These are phyloP conservation scores for Helicorthomorpha holstii DNA, from an alignment of 1,140 invertebrate species.

Conservation along the genomic window DNA sequence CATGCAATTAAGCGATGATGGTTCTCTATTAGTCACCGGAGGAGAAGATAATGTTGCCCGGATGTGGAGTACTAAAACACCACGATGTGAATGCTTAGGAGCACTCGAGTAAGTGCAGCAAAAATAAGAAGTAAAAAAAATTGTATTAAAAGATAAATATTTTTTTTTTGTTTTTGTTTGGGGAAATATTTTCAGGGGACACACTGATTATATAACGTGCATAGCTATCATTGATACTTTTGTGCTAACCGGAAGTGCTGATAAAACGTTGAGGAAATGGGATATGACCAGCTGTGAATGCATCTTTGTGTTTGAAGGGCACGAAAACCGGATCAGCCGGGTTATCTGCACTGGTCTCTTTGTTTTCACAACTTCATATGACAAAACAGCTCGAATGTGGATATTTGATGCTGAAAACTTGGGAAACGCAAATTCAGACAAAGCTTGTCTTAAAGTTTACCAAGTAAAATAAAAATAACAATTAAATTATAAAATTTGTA, in stretches of 20 bases:
- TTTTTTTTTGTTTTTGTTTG: neutral
- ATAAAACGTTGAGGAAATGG: slow-evolving; percentile 37
- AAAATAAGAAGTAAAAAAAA: neutral
- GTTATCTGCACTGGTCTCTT: slow-evolving; percentile 35
- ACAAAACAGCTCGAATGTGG: slow-evolving; percentile 34
- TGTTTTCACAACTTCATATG: slow-evolving; percentile 34
- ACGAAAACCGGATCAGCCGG: slow-evolving; percentile 25
- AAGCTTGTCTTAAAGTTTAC: slow-evolving; percentile 15
- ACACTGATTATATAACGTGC: slow-evolving; percentile 34
- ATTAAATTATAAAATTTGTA: neutral
- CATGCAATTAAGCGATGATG: slow-evolving; percentile 36
- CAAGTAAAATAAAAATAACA: slow-evolving; percentile 10
- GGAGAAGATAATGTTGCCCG: slow-evolving; percentile 33
- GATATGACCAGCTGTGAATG: slow-evolving; percentile 33
- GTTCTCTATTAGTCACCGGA: slow-evolving; percentile 33
- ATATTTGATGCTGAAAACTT: slow-evolving; percentile 24
- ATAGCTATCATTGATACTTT: slow-evolving; percentile 31
- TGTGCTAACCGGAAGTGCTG: slow-evolving; percentile 34
- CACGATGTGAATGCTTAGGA: slow-evolving; percentile 32
- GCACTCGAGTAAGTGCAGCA: slow-evolving; percentile 21
- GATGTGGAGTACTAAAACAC: slow-evolving; percentile 33
- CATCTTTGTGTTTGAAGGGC: slow-evolving; percentile 26
- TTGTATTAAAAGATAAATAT: neutral
- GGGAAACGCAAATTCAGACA: neutral
- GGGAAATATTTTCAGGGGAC: slow-evolving; percentile 23